phyloP scores from a whole-genome alignment of 2,888 invertebrate genomes.

The Leucozona laternaria region DNA sequence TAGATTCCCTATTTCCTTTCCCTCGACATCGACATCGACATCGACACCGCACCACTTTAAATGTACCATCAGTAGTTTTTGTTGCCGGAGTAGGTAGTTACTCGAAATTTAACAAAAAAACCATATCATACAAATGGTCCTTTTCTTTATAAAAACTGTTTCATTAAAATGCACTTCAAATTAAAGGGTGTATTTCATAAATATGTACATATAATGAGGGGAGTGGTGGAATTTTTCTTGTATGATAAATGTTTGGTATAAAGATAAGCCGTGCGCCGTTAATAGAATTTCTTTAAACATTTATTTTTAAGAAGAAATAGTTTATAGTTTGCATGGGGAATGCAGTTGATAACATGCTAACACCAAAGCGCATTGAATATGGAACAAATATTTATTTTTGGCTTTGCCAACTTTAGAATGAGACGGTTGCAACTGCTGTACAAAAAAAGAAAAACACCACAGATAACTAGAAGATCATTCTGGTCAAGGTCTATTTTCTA shows the following conservation, averaged over 20 bases:
- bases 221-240: not conserved
- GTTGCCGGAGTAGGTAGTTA: not conserved
- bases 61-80: not conserved
- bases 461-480: not conserved
- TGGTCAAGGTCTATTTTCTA: not conserved
- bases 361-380: too few species aligned
- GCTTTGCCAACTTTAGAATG: not conserved
- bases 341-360: not conserved
- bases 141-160: not conserved
- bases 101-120: not conserved
- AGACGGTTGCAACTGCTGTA: not conserved
- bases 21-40: not conserved
- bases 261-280: not conserved
- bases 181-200: not conserved
- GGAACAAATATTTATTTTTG: too few species aligned
- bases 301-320: not conserved
- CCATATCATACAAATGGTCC: not conserved
- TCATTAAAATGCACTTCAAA: constrained; percentile 7
- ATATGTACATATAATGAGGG: not conserved
- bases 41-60: not conserved
- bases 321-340: too few species aligned
- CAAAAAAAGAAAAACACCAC: not conserved
- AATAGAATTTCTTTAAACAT: not conserved
- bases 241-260: not conserved
- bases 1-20: not conserved